Base-by-base conservation (phyloP, 92 coral and sea anemone species). In the Pocillopora meandrina region DNA sequence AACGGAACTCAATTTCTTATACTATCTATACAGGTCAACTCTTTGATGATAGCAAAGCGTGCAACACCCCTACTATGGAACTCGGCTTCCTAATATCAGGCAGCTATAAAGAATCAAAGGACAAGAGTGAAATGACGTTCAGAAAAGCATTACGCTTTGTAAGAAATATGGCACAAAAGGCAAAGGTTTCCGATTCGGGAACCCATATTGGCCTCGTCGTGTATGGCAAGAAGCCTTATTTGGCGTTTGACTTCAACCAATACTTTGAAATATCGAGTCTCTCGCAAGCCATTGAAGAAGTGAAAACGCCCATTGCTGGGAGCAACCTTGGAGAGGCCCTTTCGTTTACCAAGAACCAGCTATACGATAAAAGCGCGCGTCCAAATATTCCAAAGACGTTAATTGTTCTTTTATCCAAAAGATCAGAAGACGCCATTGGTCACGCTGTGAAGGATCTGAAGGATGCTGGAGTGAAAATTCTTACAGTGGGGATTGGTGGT, bases 201-300 rank as follows among this genome's bases (percentile, higher is more conserved):
- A 80, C 86, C 13, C 97, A 90, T 71, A 78, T 93, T 82, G 97
- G 97, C 49, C 82, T 93, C 15, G 86, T 93, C 6, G 91, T 90
- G 8, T 90, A 88, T 55, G 92, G 92, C 49, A 79, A 82, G 31
- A 69, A 82, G n/a, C 92, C 92, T 47, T 83, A 63, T 36, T 75
- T 90, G 91, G 90, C 78, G 11, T 85, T 90, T 52, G 94, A 91
- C 76, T 82, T 93, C 60, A 90, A 88, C 55, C 92, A 90, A 52
- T 83, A 85, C 77, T 84, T 88, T 19, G 67, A 79, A 34, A 63
- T 36, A 19, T 42, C 72, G 12, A 80, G 61, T 34, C 63, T 93
- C n/a, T 71, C 79, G 6, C 76, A 55, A 2, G 94, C 94, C 3
- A 89, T 88, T 14, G 82, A 84, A 26, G 82, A 82, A 9, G 82